These are phyloP conservation scores for Macrotus californicus DNA, from an alignment of 2,113 vertebrate genomes.

Conservation along the genomic window DNA sequence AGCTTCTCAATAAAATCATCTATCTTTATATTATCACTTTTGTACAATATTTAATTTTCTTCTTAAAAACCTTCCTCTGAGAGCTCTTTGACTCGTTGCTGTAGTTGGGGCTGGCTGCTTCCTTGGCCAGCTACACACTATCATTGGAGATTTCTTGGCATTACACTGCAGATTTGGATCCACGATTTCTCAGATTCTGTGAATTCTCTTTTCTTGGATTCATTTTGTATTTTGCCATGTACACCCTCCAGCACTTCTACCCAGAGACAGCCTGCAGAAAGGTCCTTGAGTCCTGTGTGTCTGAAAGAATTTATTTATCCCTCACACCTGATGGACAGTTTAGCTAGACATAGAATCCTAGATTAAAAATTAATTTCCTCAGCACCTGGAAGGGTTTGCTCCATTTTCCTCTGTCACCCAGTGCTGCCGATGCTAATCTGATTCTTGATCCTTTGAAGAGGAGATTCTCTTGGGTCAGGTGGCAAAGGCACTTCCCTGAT, in stretches of 20 bases:
- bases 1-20: background rate
- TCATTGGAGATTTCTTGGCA: conserved; percentile 19
- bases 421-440: background rate
- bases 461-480: background rate
- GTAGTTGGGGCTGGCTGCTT: background rate
- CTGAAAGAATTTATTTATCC: background rate
- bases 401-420: background rate
- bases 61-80: background rate
- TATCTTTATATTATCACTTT: background rate
- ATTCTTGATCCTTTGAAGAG: background rate
- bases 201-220: conserved; percentile 29
- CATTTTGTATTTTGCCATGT: background rate
- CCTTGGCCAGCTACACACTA: background rate
- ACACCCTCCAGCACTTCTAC: background rate
- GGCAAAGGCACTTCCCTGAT: too few species aligned
- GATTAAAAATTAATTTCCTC: conserved; percentile 2
- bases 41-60: background rate
- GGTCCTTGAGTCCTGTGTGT: background rate
- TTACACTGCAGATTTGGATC: background rate
- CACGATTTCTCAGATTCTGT: background rate
- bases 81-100: background rate
- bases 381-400: background rate
- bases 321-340: background rate
- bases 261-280: background rate
- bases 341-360: conserved; percentile 53